Conservation (phyloP, 2,888 invertebrate genomes). For the Abrostola triplasia region DNA sequence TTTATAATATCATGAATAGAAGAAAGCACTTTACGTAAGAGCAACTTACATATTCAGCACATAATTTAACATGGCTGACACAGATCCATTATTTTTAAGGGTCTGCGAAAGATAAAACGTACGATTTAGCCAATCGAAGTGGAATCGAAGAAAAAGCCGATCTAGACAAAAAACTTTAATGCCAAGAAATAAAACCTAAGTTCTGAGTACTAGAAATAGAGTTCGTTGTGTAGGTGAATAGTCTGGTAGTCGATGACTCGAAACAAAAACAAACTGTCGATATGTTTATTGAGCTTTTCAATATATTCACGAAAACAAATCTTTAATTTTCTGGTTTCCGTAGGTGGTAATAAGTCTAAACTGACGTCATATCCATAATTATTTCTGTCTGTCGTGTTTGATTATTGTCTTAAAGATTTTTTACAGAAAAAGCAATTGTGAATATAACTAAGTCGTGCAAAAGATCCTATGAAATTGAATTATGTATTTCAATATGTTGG, state of each 20-base stretch:
- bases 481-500: no score
- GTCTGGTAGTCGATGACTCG: conserved; percentile 22
- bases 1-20: no score
- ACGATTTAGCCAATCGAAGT: not conserved
- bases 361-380: not conserved
- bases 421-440: no score
- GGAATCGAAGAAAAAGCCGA: not conserved
- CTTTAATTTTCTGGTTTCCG: not conserved
- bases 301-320: conserved; percentile 16
- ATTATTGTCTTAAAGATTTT: no score
- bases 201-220: conserved; percentile 13
- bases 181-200: not conserved
- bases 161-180: not conserved
- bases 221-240: conserved; percentile 15
- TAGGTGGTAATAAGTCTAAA: not conserved
- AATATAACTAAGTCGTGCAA: no score
- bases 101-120: not conserved
- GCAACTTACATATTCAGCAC: not conserved
- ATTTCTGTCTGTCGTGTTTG: not conserved
- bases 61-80: not conserved
- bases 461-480: no score
- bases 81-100: not conserved
- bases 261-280: conserved; percentile 20
- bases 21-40: not conserved
- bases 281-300: conserved; percentile 21